A percentile compares a stretch with the other conserved stretches of the same genome.
Evolutionary conservation across 1,140 invertebrate genomes (phyloP).

Genomic region (Lerema accius): DNA sequence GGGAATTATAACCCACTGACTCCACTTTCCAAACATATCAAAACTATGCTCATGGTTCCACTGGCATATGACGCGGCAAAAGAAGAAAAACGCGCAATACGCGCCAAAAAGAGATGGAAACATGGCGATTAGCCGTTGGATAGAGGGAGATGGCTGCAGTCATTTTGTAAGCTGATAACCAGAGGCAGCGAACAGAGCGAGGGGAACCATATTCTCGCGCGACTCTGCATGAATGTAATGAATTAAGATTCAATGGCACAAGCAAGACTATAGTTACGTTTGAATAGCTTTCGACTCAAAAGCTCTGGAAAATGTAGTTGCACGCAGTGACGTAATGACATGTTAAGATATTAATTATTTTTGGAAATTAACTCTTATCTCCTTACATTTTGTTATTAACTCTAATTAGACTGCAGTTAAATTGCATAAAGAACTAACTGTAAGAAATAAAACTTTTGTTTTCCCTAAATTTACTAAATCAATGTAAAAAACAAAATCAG

Average conservation of each 20-base stretch:
- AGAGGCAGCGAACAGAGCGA: constrained; percentile 76
- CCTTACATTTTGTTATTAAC: neutral
- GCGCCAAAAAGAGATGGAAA: constrained; percentile 64
- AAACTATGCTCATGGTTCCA: constrained; percentile 65
- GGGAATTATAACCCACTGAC: constrained; percentile 35
- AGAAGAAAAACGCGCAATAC: constrained; percentile 81
- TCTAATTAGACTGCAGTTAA: constrained; percentile 12
- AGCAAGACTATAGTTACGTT: constrained; percentile 60
- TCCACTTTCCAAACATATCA: constrained; percentile 57
- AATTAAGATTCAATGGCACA: constrained; percentile 79
- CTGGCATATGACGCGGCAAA: constrained; percentile 78
- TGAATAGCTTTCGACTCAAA: constrained; percentile 61
- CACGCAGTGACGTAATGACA: neutral
- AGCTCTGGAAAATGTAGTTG: constrained; percentile 45
- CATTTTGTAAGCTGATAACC: constrained; percentile 82
- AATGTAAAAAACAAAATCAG: too few relatives aligned
- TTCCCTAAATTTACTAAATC: constrained; percentile 3
- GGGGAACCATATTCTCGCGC: constrained; percentile 80
- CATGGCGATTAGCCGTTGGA: constrained; percentile 63
- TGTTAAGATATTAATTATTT: constrained; percentile 1
- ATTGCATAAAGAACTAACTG: constrained; percentile 3
- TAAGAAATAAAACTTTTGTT: neutral
- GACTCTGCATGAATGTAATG: constrained; percentile 79
- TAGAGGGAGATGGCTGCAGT: constrained; percentile 68
- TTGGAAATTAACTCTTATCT: constrained; percentile 1